phyloP scores from a whole-genome alignment of 2,113 vertebrate species.

The Pelobates fuscus region DNA sequence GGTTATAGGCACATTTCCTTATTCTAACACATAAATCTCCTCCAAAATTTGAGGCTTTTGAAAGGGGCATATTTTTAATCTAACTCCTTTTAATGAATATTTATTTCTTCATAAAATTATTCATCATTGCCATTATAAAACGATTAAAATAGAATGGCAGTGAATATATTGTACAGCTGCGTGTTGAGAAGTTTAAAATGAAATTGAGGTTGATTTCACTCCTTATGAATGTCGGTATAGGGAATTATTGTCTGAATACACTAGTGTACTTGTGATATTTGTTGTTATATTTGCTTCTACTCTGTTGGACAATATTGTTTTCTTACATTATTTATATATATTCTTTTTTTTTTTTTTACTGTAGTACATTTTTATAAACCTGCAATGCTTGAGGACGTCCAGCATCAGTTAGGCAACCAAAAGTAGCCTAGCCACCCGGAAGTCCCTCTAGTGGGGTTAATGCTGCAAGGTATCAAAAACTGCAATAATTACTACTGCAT shows the following conservation, averaged over 20 bases:
- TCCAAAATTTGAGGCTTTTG: slow-evolving; percentile 51
- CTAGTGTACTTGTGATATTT: background rate
- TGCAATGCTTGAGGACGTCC: too few relatives aligned
- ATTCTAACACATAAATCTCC: slow-evolving; percentile 59
- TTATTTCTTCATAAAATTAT: slow-evolving; percentile 69
- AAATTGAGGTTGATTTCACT: slow-evolving; percentile 69
- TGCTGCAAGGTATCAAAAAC: too few relatives aligned
- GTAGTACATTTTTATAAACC: too few relatives aligned
- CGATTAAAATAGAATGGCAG: slow-evolving; percentile 66
- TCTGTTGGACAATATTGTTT: background rate
- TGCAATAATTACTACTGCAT: too few relatives aligned
- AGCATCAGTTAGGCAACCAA: too few relatives aligned
- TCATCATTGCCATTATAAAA: slow-evolving; percentile 70
- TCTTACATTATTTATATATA: too few relatives aligned
- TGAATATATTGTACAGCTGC: slow-evolving; percentile 63
- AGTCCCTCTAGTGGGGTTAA: too few relatives aligned
- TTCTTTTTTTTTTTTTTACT: too few relatives aligned
- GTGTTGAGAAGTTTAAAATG: slow-evolving; percentile 65
- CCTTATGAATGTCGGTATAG: slow-evolving; percentile 60
- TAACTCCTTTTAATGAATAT: slow-evolving; percentile 67
- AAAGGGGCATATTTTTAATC: slow-evolving; percentile 60
- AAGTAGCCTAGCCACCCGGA: too few relatives aligned
- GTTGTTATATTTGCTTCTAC: background rate
- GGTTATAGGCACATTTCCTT: slow-evolving; percentile 57
- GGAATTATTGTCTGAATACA: slow-evolving; percentile 55